Evolutionary conservation across 1,140 invertebrate species (phyloP).

Genomic region (Choristoneura fumiferana): DNA sequence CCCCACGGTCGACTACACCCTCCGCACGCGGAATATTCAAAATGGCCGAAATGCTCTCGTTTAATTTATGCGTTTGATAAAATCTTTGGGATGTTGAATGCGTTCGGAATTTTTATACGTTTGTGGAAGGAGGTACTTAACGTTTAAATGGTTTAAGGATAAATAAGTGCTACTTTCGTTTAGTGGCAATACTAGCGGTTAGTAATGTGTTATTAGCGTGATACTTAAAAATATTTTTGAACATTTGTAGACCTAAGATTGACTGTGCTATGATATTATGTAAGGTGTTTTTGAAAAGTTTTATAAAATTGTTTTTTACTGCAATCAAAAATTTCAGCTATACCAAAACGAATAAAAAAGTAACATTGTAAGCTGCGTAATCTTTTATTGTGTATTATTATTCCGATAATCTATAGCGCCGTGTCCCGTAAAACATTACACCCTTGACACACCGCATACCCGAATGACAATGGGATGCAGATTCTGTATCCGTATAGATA

Average conservation of each 20-base stretch:
- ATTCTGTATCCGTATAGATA: constrained; percentile 75
- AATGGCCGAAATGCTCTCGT: constrained; percentile 55
- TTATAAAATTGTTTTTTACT: no score
- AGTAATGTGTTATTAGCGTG: no score
- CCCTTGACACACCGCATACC: constrained; percentile 75
- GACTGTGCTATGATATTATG: no score
- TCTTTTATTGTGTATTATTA: constrained; percentile 33
- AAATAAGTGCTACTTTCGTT: no score
- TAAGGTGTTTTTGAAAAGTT: no score
- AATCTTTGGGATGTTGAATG: constrained; percentile 29
- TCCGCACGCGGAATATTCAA: constrained; percentile 64
- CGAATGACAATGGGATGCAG: constrained; percentile 77
- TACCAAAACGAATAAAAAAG: not conserved
- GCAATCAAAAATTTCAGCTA: not conserved
- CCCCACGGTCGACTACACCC: constrained; percentile 64
- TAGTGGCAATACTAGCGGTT: no score
- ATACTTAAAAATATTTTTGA: no score
- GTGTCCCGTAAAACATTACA: constrained; percentile 60
- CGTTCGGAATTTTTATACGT: constrained; percentile 15
- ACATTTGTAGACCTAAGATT: no score
- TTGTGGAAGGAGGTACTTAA: constrained; percentile 4
- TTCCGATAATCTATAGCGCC: constrained; percentile 39
- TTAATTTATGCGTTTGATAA: constrained; percentile 52
- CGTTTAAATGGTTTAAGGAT: not conserved
- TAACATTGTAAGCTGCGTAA: not conserved